Conservation (phyloP, 2,888 invertebrate species). For the Lycocerus yunnanus region DNA sequence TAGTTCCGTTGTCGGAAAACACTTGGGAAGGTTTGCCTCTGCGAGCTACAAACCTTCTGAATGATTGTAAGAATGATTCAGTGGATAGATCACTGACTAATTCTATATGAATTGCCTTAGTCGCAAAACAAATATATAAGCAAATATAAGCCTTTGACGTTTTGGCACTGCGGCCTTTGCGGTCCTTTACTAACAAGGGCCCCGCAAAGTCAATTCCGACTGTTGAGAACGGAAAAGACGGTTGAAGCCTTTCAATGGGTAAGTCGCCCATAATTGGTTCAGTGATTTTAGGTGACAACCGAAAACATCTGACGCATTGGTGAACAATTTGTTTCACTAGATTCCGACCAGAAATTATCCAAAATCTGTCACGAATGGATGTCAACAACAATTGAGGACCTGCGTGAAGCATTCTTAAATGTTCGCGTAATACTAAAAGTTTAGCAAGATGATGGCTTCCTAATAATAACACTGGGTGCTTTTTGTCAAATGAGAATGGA, state of each 20-base stretch:
- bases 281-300: too few relatives aligned
- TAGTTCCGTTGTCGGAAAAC: constrained; percentile 45
- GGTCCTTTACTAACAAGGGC: background rate
- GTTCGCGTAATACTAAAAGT: too few relatives aligned
- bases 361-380: too few relatives aligned
- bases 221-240: too few relatives aligned
- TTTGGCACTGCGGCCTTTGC: background rate
- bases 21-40: constrained; percentile 39
- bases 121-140: background rate
- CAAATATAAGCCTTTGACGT: background rate
- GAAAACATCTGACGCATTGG: too few relatives aligned
- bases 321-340: too few relatives aligned
- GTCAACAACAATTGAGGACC: too few relatives aligned
- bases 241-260: too few relatives aligned
- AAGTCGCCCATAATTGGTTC: too few relatives aligned
- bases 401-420: too few relatives aligned
- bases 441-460: background rate
- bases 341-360: too few relatives aligned
- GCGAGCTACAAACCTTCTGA: constrained; percentile 41
- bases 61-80: constrained; percentile 31
- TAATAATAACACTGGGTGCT: background rate
- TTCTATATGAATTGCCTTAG: constrained; percentile 5
- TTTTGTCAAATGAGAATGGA: background rate
- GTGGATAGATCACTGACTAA: constrained; percentile 4
- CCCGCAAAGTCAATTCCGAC: background rate